Evolutionary conservation across 2,113 vertebrate genomes (phyloP).

Genomic region (Nipponia nippon): DNA sequence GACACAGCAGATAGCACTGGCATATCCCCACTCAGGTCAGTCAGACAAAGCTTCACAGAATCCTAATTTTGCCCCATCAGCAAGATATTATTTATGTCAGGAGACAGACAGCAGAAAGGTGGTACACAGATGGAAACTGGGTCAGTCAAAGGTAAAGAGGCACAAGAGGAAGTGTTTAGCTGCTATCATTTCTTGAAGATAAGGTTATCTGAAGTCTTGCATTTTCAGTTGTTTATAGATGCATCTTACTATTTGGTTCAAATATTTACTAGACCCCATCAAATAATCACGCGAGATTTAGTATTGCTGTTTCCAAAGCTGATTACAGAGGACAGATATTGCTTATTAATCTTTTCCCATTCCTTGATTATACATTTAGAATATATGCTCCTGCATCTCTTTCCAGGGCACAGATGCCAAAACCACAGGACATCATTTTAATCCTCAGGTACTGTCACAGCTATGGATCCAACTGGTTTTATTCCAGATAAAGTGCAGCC

Average conservation of each 20-base stretch:
- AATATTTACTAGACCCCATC: neutral
- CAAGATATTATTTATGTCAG: neutral
- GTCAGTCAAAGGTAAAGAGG: neutral
- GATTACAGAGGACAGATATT: conserved; percentile 30
- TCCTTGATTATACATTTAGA: conserved; percentile 44
- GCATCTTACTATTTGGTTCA: neutral
- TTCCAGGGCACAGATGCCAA: conserved; percentile 56
- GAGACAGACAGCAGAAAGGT: neutral
- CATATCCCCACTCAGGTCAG: neutral
- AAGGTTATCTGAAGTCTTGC: neutral
- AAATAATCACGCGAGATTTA: conserved; percentile 2
- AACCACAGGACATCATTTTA: conserved; percentile 61
- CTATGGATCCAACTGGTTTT: conserved; percentile 44
- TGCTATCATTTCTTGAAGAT: neutral
- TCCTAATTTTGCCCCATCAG: neutral
- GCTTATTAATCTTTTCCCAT: conserved; percentile 46
- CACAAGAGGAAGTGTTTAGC: neutral
- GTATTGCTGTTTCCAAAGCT: conserved; percentile 13
- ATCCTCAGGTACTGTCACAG: conserved; percentile 49
- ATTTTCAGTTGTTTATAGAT: neutral
- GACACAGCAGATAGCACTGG: neutral
- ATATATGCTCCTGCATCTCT: neutral
- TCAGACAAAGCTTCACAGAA: neutral
- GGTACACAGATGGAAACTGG: neutral
- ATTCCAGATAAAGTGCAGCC: conserved; percentile 25